A percentile compares a stretch with the other conserved stretches of the same genome.
These are phyloP conservation scores for Globicephala melas DNA, from an alignment of 2,113 vertebrate species.

Conservation along the genomic window DNA sequence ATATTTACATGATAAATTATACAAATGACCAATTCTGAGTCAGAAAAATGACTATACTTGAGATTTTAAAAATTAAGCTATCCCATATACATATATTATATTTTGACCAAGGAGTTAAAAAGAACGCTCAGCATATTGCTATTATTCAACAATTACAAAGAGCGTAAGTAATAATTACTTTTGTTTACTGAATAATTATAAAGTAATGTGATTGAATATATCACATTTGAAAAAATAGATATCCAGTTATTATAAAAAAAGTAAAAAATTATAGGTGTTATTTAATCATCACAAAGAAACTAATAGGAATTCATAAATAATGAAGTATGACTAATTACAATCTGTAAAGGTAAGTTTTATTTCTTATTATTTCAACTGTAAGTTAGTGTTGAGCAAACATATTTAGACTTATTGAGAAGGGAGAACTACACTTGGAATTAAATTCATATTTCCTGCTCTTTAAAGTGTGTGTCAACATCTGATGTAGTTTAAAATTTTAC, in stretches of 20 bases:
- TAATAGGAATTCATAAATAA: background rate
- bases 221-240: background rate
- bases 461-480: background rate
- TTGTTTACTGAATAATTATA: background rate
- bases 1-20: background rate
- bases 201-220: background rate
- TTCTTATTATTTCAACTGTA: background rate
- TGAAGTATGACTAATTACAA: background rate
- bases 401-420: background rate
- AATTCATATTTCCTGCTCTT: background rate
- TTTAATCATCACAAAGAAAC: background rate
- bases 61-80: background rate
- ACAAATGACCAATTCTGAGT: background rate
- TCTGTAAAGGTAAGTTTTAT: background rate
- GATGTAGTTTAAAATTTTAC: background rate
- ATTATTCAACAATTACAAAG: background rate
- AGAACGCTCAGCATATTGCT: background rate
- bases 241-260: background rate
- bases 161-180: background rate
- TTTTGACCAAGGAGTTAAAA: conserved; percentile 10
- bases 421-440: background rate
- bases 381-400: background rate
- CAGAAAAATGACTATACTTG: background rate
- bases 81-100: background rate
- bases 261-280: background rate